A percentile compares a stretch with the other conserved stretches of the same genome.
Conservation (phyloP, 2,888 invertebrate species). For the Drosophila rellima region DNA sequence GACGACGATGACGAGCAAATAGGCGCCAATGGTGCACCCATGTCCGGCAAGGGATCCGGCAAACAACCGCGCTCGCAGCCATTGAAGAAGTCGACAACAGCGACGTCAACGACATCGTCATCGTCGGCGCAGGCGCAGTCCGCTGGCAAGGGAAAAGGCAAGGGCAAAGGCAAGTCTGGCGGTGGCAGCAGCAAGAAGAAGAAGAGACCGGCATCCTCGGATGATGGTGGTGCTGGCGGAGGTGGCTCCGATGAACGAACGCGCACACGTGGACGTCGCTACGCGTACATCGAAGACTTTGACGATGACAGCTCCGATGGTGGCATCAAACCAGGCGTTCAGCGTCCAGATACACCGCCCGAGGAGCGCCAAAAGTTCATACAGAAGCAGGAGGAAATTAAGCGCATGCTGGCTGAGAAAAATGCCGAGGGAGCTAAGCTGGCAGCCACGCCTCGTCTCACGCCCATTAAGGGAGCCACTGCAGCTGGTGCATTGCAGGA, state of each 20-base stretch:
- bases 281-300: conserved; percentile 85
- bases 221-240: conserved; percentile 91
- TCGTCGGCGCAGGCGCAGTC: conserved; percentile 43
- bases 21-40: conserved; percentile 59
- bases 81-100: conserved; percentile 55
- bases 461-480: conserved; percentile 77
- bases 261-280: conserved; percentile 84
- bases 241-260: conserved; percentile 86
- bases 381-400: conserved; percentile 85
- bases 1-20: conserved; percentile 80
- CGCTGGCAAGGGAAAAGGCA: conserved; percentile 71
- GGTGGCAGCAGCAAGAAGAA: conserved; percentile 63
- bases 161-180: conserved; percentile 48
- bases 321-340: conserved; percentile 85
- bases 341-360: conserved; percentile 85
- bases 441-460: conserved; percentile 83
- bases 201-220: conserved; percentile 80
- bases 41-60: conserved; percentile 80
- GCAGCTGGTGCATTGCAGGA: conserved; percentile 46
- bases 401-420: conserved; percentile 85
- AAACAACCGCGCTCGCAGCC: conserved; percentile 83
- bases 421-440: conserved; percentile 85
- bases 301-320: conserved; percentile 86
- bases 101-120: conserved; percentile 32
- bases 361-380: conserved; percentile 86